Percentiles rank a stretch among this genome's conserved stretches.
phyloP scores from a whole-genome alignment of 1,140 invertebrate species.

The Drosophila rhopaloa region DNA sequence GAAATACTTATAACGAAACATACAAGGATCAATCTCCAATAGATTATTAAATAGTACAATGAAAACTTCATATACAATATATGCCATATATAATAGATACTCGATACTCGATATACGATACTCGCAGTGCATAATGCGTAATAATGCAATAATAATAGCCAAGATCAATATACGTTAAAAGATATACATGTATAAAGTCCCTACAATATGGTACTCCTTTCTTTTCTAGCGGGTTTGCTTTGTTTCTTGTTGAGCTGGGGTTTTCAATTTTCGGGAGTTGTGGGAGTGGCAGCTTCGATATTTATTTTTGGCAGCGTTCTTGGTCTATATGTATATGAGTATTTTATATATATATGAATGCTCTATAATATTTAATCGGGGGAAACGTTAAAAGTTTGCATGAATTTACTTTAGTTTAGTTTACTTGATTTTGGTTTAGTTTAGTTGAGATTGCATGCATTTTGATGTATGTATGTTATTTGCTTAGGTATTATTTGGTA shows the following conservation, averaged over 20 bases:
- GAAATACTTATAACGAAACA: slow-evolving; percentile 73
- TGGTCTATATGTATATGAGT: slow-evolving; percentile 51
- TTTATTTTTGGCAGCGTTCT: slow-evolving; percentile 63
- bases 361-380: slow-evolving; percentile 32
- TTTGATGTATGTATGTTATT: slow-evolving; percentile 45
- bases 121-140: slow-evolving; percentile 63
- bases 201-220: slow-evolving; percentile 46
- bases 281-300: slow-evolving; percentile 66
- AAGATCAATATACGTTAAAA: slow-evolving; percentile 61
- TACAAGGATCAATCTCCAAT: slow-evolving; percentile 78
- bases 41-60: slow-evolving; percentile 82
- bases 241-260: slow-evolving; percentile 35
- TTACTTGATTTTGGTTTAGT: slow-evolving; percentile 37
- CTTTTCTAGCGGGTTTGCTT: slow-evolving; percentile 9
- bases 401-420: slow-evolving; percentile 32
- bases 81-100: slow-evolving; percentile 69
- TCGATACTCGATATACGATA: slow-evolving; percentile 66
- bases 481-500: slow-evolving; percentile 42
- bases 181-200: slow-evolving; percentile 45
- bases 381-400: slow-evolving; percentile 58
- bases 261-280: slow-evolving; percentile 25
- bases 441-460: slow-evolving; percentile 61
- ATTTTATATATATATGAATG: slow-evolving; percentile 21
- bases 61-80: slow-evolving; percentile 81
- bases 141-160: slow-evolving; percentile 80